Base-by-base conservation (phyloP, 2,888 invertebrate genomes). In the Scelioninae gen. 2 region DNA sequence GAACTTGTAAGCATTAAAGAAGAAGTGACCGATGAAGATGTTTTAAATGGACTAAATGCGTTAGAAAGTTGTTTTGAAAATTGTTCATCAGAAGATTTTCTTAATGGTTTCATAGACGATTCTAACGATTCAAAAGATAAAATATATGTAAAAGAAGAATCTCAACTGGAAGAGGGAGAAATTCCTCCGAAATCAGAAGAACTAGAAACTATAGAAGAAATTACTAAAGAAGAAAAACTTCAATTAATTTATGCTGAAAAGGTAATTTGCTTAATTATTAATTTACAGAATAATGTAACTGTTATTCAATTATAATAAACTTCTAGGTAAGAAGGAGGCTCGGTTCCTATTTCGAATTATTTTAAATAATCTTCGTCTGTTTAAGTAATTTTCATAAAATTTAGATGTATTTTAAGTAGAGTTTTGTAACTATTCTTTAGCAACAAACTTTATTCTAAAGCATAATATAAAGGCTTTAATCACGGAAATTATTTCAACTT, bases 61-160 rank as follows among this genome's bases (percentile, higher is more conserved):
- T 81, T 83, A 50, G 83, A 84, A 73, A 83, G 79, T 61, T 81
- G 79, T 67, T 81, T 82, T 31, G 81, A 80, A 19, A 61, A 79
- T 45, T 73, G 78, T 19, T 76, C 78, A 1, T 76, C 71, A 0
- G 71, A 72, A 5, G 55, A 72, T 19, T 72, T 65, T 28, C 22
- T 63, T 2, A 46, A 55, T 10, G 43, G 46, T 13, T 48, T 72
- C 9, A 18, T 67, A 4, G 65, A 72, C 13, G 55, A 72, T 3
- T 31, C 52, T 0, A 28, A 15, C 2, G 55, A 72, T 5, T 33
- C 46, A 0, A 58, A 65, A 5, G 46, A 58, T 15, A 45, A 41
- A 7, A 11, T 73, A n/a, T 16, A 43, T 10, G 46, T 63, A 6
- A 68, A 73, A 33, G 63, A 67, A 18, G 73, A 73, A 55, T 45